Evolutionary conservation across 2,113 vertebrate genomes (phyloP), one percentile per base, ranked within the genome.

Genomic region (Dromaius novaehollandiae): DNA sequence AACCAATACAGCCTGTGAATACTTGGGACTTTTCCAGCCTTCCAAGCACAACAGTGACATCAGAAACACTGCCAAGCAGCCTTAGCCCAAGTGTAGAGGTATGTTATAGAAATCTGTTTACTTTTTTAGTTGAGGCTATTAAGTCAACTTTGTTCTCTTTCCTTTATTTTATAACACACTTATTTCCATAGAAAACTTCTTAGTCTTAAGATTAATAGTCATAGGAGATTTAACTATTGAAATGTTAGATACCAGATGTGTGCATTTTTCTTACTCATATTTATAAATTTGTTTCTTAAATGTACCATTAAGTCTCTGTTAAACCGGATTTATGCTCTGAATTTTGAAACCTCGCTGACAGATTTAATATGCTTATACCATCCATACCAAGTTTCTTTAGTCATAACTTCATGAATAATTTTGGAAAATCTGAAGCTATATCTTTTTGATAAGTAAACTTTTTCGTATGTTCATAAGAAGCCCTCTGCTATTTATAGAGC

Each of bases 21-120:
- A 98, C 99, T 82, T 99, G 99, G 99, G 99, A 99, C 88, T 98
- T 99, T 94, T 99, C 99, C 95, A 99, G 99, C 98, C 98, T 99
- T 97, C 99, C 99, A 66, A 99, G 99, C 97, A 98, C 99, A 92
- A 98, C 99, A 78, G 98, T 99, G 94, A 99, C 99, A 93, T 99
- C 99, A 89, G 99, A 99, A 97, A 99, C 98, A 28, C 97, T 99
- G 96, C 99, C 99, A 28, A 98, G 98, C 97, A 99, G 99, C 98
- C 98, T 99, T 98, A 99, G 99, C 96, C 99, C 99, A 96, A 98
- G 98, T 97, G 97, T 98, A 96, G 99, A 99, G 99, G 99, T 99
- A 98, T 96, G 97, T 70, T 38, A 19, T 0, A 40, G 76, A 86
- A 90, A 86, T 53, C 8, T 58, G 40, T 6, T 88, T 61, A 2